Percentiles rank a stretch among this genome's conserved stretches.
phyloP scores from a whole-genome alignment of 2,113 vertebrate species.

The Microcebus lehilahytsara region DNA sequence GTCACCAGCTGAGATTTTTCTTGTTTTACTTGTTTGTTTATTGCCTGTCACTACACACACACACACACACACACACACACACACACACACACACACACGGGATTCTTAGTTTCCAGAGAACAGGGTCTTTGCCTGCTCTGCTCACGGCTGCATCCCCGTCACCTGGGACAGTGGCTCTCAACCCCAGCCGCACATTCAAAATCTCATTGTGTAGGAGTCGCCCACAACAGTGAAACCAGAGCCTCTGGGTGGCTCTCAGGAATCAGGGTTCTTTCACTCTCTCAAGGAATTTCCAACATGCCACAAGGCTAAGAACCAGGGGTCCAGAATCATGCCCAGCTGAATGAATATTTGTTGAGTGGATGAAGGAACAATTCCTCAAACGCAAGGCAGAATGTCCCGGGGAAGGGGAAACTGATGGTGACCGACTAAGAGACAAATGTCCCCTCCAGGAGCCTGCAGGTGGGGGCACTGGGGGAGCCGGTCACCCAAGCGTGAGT shows the following conservation, averaged over 20 bases:
- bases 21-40: background rate
- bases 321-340: background rate
- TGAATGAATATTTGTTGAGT: background rate
- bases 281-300: background rate
- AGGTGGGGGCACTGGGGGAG: rapidly evolving
- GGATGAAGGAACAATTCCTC: background rate
- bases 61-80: background rate
- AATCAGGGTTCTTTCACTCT: background rate
- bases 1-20: background rate
- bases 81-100: too few relatives aligned
- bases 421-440: background rate
- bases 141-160: background rate
- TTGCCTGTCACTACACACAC: background rate
- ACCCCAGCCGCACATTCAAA: background rate
- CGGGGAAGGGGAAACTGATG: too few relatives aligned
- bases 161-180: background rate
- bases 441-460: background rate
- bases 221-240: background rate
- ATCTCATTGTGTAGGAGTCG: background rate
- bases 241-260: background rate
- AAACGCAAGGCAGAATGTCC: background rate
- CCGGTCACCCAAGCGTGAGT: background rate
- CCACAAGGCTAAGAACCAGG: background rate
- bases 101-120: background rate
- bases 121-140: too few relatives aligned